Conservation (phyloP, 2,797 vertebrate species). For the Artibeus lituratus region DNA sequence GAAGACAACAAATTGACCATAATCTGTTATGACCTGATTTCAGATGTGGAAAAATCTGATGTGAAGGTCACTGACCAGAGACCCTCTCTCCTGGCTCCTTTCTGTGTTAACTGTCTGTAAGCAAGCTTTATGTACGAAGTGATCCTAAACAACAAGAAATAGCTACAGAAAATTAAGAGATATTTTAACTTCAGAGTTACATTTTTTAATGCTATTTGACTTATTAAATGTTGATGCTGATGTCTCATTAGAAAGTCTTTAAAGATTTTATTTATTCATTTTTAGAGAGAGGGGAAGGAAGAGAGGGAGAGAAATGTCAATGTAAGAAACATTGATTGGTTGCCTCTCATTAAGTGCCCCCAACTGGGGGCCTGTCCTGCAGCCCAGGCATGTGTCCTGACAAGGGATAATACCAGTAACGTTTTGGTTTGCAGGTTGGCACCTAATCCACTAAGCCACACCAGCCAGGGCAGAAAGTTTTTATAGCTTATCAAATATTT, state of each 20-base stretch:
- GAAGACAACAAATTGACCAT: conserved; percentile 91
- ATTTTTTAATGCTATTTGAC: background rate
- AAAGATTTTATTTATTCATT: background rate
- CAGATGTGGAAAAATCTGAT: conserved; percentile 82
- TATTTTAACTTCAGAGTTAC: background rate
- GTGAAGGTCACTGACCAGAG: background rate
- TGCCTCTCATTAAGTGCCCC: background rate
- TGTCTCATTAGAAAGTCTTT: background rate
- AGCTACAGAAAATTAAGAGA: background rate
- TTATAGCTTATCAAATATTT: background rate
- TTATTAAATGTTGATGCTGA: background rate
- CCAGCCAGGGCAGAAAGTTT: background rate
- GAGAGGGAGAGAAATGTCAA: background rate
- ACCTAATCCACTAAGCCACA: background rate
- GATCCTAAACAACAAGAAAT: background rate
- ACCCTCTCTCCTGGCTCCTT: background rate
- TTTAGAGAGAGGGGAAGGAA: background rate
- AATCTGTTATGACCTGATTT: conserved; percentile 91
- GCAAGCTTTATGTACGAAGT: background rate
- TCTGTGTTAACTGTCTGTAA: background rate
- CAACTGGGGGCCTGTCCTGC: background rate
- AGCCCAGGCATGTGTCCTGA: background rate
- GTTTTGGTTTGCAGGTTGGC: background rate
- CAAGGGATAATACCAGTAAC: background rate
- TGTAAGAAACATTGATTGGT: background rate